phyloP scores from a whole-genome alignment of 2,113 vertebrate species.

The Mystacornis crossleyi region DNA sequence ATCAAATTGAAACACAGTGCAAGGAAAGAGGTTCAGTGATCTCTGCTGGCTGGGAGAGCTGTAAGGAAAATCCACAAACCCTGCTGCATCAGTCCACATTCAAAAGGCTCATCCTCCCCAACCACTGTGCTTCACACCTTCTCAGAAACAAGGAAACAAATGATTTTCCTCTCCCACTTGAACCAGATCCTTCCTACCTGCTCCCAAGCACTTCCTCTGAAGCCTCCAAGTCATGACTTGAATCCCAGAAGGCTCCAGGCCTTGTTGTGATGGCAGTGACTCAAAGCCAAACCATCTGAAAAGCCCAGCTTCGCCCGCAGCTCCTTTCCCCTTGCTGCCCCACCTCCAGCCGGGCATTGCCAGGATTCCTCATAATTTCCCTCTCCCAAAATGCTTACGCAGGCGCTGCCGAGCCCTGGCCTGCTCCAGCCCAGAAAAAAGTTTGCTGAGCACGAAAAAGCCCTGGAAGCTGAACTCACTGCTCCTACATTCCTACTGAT shows the following conservation, averaged over 20 bases:
- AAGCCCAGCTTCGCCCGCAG: background rate
- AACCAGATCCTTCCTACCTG: constrained; percentile 21
- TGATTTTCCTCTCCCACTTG: background rate
- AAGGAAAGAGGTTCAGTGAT: background rate
- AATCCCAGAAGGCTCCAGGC: background rate
- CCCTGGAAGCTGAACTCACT: background rate
- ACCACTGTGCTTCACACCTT: background rate
- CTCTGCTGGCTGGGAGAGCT: background rate
- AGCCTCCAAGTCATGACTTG: constrained; percentile 16
- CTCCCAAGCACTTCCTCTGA: background rate
- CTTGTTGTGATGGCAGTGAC: background rate
- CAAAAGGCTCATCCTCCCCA: background rate
- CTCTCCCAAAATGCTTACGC: background rate
- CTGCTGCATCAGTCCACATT: background rate
- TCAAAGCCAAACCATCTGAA: background rate
- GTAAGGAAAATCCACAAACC: background rate
- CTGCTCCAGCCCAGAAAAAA: background rate
- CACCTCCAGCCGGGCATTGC: background rate
- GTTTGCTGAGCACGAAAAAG: background rate
- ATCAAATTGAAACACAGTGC: background rate
- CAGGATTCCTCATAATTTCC: constrained; percentile 27
- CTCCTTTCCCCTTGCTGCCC: background rate
- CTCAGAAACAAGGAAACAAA: background rate
- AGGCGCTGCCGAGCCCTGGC: background rate
- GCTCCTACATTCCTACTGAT: background rate